Base-by-base conservation (phyloP, 1,140 invertebrate species). In the Anastrepha ludens region DNA sequence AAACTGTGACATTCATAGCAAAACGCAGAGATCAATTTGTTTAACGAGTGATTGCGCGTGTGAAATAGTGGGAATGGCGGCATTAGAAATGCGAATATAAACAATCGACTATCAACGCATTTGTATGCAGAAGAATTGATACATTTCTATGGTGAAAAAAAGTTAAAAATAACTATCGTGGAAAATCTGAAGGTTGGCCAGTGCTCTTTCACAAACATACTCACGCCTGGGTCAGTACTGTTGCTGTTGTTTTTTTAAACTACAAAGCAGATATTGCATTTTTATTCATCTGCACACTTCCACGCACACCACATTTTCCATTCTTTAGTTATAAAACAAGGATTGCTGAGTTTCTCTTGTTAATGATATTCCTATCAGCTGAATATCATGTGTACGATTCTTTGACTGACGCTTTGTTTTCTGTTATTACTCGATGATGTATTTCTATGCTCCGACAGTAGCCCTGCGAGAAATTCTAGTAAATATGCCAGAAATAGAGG, bases 341-440 rank as follows among this genome's bases (percentile, higher is more conserved):
- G 11, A 58, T 39, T 39, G 29, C 11, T 15, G 65, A 67, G 39
- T 74, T n/a, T 13, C 15, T 74, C 44, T 4, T 47, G 70, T 74
- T 74, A 74, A 74, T 74, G 70, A 74, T 50, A n/a, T 50, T 41
- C 41, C 70, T 50, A 74, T 74, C 70, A 74, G n/a, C n/a, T 17
- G 39, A 15, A 41, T 29, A 44, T 47, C 44, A 50, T 50, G 70
- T 1, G 47, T 2, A n/a, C 11, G 41, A 15, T 50, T 15, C 13
- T 39, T 13, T 74, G 17, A n/a, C 17, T 64, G 60, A 15, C 9
- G 17, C 60, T 64, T 64, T 64, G 8, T 8, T 64, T 64, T 64
- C 4, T 64, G 11, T 64, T 29, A 29, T 29, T 29, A 29, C 29
- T 29, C 29, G 29, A 1, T 29, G 29, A 29, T 29, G 29, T 29